A percentile compares a stretch with the other conserved stretches of the same genome.
phyloP scores from a whole-genome alignment of 2,888 invertebrate species.

The Tiliacea citrago region DNA sequence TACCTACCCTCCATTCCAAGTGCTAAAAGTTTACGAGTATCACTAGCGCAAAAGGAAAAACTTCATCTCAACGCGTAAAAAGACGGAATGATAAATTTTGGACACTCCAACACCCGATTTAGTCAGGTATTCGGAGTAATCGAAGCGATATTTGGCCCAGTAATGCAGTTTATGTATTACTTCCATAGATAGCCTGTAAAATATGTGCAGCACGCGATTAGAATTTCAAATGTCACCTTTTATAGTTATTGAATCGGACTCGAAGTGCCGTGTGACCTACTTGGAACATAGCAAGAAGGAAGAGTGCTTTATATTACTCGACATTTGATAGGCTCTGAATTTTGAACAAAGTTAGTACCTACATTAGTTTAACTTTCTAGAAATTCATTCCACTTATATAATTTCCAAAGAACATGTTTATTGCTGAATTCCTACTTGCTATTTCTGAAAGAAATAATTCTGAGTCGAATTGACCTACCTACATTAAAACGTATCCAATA shows the following conservation, averaged over 20 bases:
- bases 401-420: conserved; percentile 2
- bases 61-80: conserved; percentile 15
- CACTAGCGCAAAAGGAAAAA: conserved; percentile 31
- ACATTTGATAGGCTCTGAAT: conserved; percentile 23
- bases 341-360: background rate
- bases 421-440: background rate
- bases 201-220: conserved; percentile 49
- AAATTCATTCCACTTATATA: background rate
- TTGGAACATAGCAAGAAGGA: conserved; percentile 43
- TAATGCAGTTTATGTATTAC: conserved; percentile 55
- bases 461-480: background rate
- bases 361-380: conserved; percentile 9
- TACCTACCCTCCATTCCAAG: conserved; percentile 20
- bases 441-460: conserved; percentile 1
- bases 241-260: conserved; percentile 54
- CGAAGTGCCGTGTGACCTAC: conserved; percentile 32
- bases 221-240: conserved; percentile 58
- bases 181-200: conserved; percentile 35
- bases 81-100: conserved; percentile 33
- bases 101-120: conserved; percentile 25
- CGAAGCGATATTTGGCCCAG: conserved; percentile 39
- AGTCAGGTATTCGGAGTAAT: conserved; percentile 42
- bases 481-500: conserved; percentile 14
- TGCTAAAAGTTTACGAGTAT: conserved; percentile 20
- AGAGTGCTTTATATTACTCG: conserved; percentile 38